Conservation (phyloP, 2,113 vertebrate species). For the Acrocephalus kingi region DNA sequence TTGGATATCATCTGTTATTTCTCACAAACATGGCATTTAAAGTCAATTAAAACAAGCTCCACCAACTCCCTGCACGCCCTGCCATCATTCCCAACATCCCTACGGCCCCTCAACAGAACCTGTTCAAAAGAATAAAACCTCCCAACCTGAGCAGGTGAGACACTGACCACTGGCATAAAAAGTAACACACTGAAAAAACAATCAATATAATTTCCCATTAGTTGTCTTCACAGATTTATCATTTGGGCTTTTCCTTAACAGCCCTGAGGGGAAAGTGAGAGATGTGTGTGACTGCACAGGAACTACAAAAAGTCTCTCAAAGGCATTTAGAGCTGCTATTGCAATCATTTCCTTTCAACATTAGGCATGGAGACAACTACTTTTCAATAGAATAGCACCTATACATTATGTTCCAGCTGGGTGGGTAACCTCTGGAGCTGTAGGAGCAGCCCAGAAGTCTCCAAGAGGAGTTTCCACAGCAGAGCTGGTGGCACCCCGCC, state of each 20-base stretch:
- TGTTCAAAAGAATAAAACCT: background rate
- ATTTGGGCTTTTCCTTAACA: background rate
- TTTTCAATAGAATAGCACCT: background rate
- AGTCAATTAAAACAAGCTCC: conserved; percentile 16
- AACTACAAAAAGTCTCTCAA: background rate
- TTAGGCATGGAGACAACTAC: background rate
- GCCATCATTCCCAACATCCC: background rate
- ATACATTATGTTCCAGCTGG: background rate
- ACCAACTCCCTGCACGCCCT: background rate
- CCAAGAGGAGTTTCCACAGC: background rate
- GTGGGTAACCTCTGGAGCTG: background rate
- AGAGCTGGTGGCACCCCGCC: background rate
- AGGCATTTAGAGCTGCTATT: background rate
- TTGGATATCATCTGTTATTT: background rate
- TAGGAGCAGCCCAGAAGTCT: background rate
- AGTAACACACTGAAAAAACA: background rate
- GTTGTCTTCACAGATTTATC: background rate
- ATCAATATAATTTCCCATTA: conserved; percentile 18
- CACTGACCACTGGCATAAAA: background rate
- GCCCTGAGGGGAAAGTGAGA: background rate
- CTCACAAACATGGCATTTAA: background rate
- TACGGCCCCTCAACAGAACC: background rate
- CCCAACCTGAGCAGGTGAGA: background rate
- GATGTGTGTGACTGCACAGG: background rate
- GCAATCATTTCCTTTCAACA: background rate